These are phyloP conservation scores for Tuberolachnus salignus DNA, from an alignment of 2,888 invertebrate genomes.

Conservation along the genomic window DNA sequence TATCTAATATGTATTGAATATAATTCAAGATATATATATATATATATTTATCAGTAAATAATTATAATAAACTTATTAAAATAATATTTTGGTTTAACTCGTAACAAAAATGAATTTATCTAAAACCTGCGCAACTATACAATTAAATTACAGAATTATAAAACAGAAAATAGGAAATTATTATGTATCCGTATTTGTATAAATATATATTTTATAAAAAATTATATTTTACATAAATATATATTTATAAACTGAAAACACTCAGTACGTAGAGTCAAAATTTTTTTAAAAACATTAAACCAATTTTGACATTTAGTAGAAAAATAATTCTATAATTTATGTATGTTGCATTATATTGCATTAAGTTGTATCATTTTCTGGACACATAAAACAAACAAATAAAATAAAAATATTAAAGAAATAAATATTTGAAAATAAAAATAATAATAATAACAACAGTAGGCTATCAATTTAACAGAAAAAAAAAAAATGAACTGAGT, in stretches of 20 bases:
- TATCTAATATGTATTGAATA: conserved; percentile 47
- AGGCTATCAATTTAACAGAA: conserved; percentile 54
- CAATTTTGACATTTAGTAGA: conserved; percentile 50
- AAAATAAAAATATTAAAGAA: conserved; percentile 54
- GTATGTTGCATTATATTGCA: conserved; percentile 31
- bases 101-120: conserved; percentile 51
- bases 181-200: conserved; percentile 1
- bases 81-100: conserved; percentile 51
- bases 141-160: conserved; percentile 25
- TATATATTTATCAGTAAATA: conserved; percentile 36
- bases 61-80: conserved; percentile 43
- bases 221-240: conserved; percentile 11
- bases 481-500: conserved; percentile 42
- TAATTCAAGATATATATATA: conserved; percentile 44
- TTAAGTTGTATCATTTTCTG: conserved; percentile 29
- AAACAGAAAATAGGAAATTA: conserved; percentile 21
- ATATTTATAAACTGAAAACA: background rate
- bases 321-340: conserved; percentile 49
- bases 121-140: conserved; percentile 25
- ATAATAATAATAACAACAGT: conserved; percentile 47
- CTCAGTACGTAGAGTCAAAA: conserved; percentile 45
- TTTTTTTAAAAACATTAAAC: conserved; percentile 36
- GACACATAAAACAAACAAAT: conserved; percentile 56
- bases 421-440: conserved; percentile 56
- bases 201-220: conserved; percentile 31